Evolutionary conservation across 2,888 invertebrate genomes (phyloP).

Genomic region (Lycophotia porphyrea): DNA sequence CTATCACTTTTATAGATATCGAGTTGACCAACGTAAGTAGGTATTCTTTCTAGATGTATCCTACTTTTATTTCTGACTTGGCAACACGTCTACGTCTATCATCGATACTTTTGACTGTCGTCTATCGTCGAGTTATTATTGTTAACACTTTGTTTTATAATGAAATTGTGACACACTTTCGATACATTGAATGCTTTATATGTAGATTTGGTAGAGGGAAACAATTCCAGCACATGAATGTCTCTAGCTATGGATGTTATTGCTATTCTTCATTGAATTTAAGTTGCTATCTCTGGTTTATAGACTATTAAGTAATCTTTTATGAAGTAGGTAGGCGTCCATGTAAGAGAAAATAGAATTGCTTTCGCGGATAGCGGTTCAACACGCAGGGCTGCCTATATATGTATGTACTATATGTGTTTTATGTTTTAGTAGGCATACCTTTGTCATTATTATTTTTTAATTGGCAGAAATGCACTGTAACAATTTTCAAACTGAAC

Average conservation of each 20-base stretch:
- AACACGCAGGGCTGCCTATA: conserved; percentile 70
- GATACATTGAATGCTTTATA: conserved; percentile 33
- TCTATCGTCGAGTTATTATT: conserved; percentile 18
- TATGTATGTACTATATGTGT: neutral
- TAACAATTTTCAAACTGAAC: neutral
- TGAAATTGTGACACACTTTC: conserved; percentile 34
- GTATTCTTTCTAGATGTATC: conserved; percentile 24
- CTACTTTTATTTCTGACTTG: conserved; percentile 19
- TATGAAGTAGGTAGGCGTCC: conserved; percentile 61
- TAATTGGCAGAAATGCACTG: neutral
- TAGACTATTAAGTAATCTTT: conserved; percentile 64
- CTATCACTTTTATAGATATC: conserved; percentile 34
- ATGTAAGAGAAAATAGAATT: conserved; percentile 73
- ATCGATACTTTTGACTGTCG: neutral
- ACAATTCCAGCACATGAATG: conserved; percentile 31
- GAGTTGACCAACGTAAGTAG: conserved; percentile 19
- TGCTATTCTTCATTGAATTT: conserved; percentile 55
- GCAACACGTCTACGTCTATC: conserved; percentile 1
- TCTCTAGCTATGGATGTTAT: conserved; percentile 16
- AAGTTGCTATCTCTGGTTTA: conserved; percentile 52
- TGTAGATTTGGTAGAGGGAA: conserved; percentile 45
- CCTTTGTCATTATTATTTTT: conserved; percentile 1
- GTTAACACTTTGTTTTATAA: conserved; percentile 40
- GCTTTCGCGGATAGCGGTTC: conserved; percentile 71
- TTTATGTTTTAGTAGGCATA: neutral